Conservation (phyloP, 2,113 vertebrate genomes). For the Deroptyus accipitrinus region DNA sequence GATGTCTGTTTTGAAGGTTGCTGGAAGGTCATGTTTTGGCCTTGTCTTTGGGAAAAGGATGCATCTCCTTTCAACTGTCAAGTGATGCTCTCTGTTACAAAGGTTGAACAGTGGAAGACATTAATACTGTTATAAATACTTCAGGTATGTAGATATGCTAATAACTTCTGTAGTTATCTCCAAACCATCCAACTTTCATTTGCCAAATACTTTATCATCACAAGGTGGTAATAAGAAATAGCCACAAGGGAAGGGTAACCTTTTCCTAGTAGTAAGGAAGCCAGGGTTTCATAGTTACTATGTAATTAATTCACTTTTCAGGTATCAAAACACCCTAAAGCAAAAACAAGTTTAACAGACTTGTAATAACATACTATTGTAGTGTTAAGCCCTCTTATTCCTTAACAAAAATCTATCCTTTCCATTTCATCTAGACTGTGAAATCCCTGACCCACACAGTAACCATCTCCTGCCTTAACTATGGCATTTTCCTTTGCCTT, state of each 20-base stretch:
- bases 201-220: slow-evolving; percentile 58
- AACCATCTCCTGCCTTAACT: background rate
- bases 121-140: background rate
- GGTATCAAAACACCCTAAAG: slow-evolving; percentile 68
- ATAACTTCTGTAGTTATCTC: slow-evolving; percentile 35
- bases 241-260: slow-evolving; percentile 59
- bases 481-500: background rate
- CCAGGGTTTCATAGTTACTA: slow-evolving; percentile 47
- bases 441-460: background rate
- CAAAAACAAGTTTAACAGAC: slow-evolving; percentile 65
- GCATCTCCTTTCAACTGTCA: background rate
- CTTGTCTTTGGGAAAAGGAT: background rate
- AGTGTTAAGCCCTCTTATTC: slow-evolving; percentile 31
- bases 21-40: background rate
- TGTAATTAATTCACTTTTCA: slow-evolving; percentile 64
- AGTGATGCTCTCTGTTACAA: background rate
- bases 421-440: rapidly evolving
- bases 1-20: background rate
- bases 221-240: slow-evolving; percentile 66
- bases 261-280: slow-evolving; percentile 51
- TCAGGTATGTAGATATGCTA: background rate
- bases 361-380: slow-evolving; percentile 56
- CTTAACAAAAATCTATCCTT: slow-evolving; percentile 19
- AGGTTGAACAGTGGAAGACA: slow-evolving; percentile 5
- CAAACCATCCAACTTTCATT: slow-evolving; percentile 23